phyloP scores from a whole-genome alignment of 2,113 vertebrate genomes.

The Triplophysa siluroides region DNA sequence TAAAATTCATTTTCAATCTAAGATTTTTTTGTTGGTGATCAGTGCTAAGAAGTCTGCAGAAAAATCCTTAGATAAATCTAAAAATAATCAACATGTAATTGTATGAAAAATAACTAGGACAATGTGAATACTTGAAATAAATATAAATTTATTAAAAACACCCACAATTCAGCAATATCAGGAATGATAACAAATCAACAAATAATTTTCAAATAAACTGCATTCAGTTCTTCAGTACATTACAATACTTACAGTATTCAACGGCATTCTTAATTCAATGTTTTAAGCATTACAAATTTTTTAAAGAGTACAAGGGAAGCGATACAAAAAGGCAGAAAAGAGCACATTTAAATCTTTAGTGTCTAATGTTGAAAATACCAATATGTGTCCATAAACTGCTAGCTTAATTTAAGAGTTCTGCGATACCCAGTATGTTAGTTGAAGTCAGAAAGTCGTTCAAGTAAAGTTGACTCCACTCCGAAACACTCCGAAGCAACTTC shows the following conservation, averaged over 20 bases:
- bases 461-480: slow-evolving; percentile 91
- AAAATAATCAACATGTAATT: too few species aligned
- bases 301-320: slow-evolving; percentile 80
- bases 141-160: slow-evolving; percentile 99
- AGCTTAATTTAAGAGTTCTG: slow-evolving; percentile 85
- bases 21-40: too few species aligned
- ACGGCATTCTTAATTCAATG: slow-evolving; percentile 82
- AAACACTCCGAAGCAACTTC: slow-evolving; percentile 84
- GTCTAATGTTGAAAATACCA: slow-evolving; percentile 87
- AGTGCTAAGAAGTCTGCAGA: too few species aligned
- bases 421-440: slow-evolving; percentile 80
- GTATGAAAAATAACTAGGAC: not conserved
- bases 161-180: slow-evolving; percentile 98
- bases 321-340: slow-evolving; percentile 72
- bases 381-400: slow-evolving; percentile 79
- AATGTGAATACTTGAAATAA: slow-evolving; percentile 93
- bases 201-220: slow-evolving; percentile 99
- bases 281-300: slow-evolving; percentile 85
- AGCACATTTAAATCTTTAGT: slow-evolving; percentile 87
- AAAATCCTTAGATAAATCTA: too few species aligned
- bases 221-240: slow-evolving; percentile 98
- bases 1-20: too few species aligned
- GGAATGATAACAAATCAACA: slow-evolving; percentile 95
- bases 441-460: slow-evolving; percentile 92
- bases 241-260: slow-evolving; percentile 99